A percentile compares a stretch with the other conserved stretches of the same genome.
Evolutionary conservation across 2,797 vertebrate genomes (phyloP).

Genomic region (Sandelia bainsii): DNA sequence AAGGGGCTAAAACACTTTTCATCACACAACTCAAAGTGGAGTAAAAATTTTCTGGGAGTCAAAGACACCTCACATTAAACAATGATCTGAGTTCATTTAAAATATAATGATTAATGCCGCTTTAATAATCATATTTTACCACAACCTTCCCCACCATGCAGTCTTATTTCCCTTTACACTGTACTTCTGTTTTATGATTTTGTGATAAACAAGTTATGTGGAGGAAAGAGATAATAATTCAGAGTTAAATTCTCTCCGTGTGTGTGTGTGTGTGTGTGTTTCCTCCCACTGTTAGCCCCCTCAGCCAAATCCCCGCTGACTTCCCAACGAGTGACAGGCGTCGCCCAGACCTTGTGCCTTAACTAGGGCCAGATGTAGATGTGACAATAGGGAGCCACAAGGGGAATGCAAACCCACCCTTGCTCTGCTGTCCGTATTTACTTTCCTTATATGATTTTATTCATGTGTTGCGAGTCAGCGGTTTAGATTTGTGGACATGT

Average conservation of each 20-base stretch:
- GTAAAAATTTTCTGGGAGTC: too few relatives aligned
- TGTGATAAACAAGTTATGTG: conserved; percentile 43
- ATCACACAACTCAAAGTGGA: too few relatives aligned
- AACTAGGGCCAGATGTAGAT: conserved; percentile 94
- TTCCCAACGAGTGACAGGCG: conserved; percentile 90
- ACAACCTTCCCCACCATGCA: background rate
- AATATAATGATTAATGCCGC: conserved; percentile 5
- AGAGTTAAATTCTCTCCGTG: conserved; percentile 22
- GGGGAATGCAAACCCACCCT: conserved; percentile 78
- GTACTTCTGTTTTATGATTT: background rate
- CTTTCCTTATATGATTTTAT: conserved; percentile 82
- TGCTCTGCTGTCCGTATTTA: conserved; percentile 76
- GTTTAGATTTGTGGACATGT: conserved; percentile 76
- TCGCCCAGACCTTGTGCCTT: conserved; percentile 88
- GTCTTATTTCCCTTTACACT: conserved; percentile 1
- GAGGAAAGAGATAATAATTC: conserved; percentile 36
- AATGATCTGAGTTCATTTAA: background rate
- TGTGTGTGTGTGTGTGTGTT: conserved; percentile 70
- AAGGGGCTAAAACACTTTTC: background rate
- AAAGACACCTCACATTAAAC: background rate
- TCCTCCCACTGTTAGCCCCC: conserved; percentile 91
- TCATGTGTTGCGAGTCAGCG: conserved; percentile 72
- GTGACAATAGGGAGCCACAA: conserved; percentile 90
- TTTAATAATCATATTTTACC: conserved; percentile 26
- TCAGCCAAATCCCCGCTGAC: conserved; percentile 93